Conservation (phyloP, 1,140 invertebrate species). For the Sinonovacula constricta region DNA sequence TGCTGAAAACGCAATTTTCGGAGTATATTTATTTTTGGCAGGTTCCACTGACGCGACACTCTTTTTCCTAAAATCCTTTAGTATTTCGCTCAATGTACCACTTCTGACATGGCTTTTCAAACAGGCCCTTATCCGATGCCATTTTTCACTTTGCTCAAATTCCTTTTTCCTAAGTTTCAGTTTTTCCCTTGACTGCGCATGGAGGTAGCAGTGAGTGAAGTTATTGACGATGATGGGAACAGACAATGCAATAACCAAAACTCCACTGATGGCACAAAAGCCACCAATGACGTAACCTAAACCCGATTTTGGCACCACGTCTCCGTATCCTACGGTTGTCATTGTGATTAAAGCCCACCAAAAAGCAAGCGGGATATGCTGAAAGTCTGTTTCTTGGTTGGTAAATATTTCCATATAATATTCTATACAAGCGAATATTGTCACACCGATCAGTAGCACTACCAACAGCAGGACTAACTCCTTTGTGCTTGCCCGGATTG, state of each 20-base stretch:
- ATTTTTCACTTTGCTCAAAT: conserved; percentile 52
- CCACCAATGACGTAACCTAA: conserved; percentile 69
- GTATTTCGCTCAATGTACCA: conserved; percentile 28
- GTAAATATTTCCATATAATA: conserved; percentile 66
- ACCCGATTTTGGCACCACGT: conserved; percentile 64
- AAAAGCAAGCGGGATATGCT: conserved; percentile 66
- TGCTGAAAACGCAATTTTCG: no score
- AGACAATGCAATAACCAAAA: conserved; percentile 70
- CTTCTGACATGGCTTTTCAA: conserved; percentile 34
- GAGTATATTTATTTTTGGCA: no score
- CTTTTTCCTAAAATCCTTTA: conserved; percentile 35
- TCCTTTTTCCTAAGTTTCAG: conserved; percentile 56
- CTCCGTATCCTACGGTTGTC: conserved; percentile 75
- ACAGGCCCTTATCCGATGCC: conserved; percentile 37
- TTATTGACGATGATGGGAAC: conserved; percentile 75
- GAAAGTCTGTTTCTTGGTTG: conserved; percentile 54
- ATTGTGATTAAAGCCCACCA: conserved; percentile 76
- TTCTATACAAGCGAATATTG: conserved; percentile 67
- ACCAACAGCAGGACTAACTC: conserved; percentile 66
- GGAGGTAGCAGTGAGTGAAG: conserved; percentile 71
- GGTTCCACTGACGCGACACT: no score
- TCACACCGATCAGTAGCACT: conserved; percentile 64
- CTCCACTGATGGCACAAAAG: conserved; percentile 70
- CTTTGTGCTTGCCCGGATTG: conserved; percentile 65
- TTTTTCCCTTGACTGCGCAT: conserved; percentile 66